Evolutionary conservation across 2,113 vertebrate genomes (phyloP).

Genomic region (Erythrolamprus reginae): DNA sequence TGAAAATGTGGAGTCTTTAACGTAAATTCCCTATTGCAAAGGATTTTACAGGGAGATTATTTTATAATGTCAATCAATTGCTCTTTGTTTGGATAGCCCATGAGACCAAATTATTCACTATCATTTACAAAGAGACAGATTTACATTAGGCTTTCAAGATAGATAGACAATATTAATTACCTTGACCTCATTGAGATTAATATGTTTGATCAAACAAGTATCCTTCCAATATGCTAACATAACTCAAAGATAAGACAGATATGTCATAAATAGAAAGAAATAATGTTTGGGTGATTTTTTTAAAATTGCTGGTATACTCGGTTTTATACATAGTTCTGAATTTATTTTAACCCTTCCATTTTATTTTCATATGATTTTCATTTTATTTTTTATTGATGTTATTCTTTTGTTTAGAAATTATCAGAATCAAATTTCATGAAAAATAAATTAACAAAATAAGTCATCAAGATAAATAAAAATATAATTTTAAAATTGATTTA

Average conservation of each 20-base stretch:
- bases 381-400: no score
- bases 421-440: background rate
- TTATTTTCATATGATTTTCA: background rate
- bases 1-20: slow-evolving; percentile 52
- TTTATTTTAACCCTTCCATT: background rate
- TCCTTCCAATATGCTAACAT: slow-evolving; percentile 37
- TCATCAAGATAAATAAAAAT: slow-evolving; percentile 29
- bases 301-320: background rate
- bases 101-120: slow-evolving; percentile 58
- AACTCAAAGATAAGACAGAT: background rate
- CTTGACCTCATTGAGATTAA: slow-evolving; percentile 55
- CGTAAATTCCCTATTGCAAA: slow-evolving; percentile 30
- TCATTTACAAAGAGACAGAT: slow-evolving; percentile 50
- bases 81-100: slow-evolving; percentile 53
- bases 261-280: background rate
- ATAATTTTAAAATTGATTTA: background rate
- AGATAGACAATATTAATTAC: slow-evolving; percentile 44
- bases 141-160: slow-evolving; percentile 37
- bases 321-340: background rate
- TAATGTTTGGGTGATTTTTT: background rate
- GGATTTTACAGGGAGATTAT: slow-evolving; percentile 46
- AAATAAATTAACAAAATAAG: background rate
- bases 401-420: background rate
- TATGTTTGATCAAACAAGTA: slow-evolving; percentile 53
- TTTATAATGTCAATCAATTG: slow-evolving; percentile 53